Evolutionary conservation across 2,113 vertebrate species (phyloP), one percentile per base, ranked within the genome.

Genomic region (Etia nguti): DNA sequence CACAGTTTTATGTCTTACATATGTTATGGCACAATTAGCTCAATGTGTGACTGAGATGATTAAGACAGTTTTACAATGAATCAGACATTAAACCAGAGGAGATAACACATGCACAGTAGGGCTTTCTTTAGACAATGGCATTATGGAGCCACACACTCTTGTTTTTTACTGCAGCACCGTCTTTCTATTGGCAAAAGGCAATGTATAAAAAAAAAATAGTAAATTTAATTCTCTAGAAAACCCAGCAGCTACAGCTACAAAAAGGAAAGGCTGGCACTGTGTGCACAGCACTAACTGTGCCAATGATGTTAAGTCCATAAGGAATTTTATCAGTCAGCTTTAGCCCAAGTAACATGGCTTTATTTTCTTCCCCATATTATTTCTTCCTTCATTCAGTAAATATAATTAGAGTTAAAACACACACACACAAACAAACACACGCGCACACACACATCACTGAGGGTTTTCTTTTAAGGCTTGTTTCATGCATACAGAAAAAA

Each of bases 251-350:
- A 87, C 65, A 80, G 55, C 77, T 80, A 5, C 8, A 48, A 54
- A 90, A 77, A 68, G 38, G 31, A 81, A 73, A 80, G 36, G 68
- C 75, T 88, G 81, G 90, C 84, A 31, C 50, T 73, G 31, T 84
- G 75, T 86, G 84, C 80, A 60, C 57, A 70, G 57, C 24, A 26
- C 68, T 81, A 62, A 86, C 83, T 89, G 70, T 82, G 91, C 84
- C 86, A 90, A 54, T 87, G 84, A 88, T 85, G 89, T 88, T 83
- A 87, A 85, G 82, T 91, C 89, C 52, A 83, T 79, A 43, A 87
- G 57, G 85, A 88, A 89, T 88, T 84, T 87, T 83, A 83, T 88
- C 88, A 89, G 54, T 77, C 77, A 57, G 87, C 70, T 82, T 83
- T 57, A 52, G 82, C 65, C 50, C 54, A 84, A 81, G 73, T 34